phyloP scores from a whole-genome alignment of 2,113 vertebrate species.

The Tetrao urogallus region DNA sequence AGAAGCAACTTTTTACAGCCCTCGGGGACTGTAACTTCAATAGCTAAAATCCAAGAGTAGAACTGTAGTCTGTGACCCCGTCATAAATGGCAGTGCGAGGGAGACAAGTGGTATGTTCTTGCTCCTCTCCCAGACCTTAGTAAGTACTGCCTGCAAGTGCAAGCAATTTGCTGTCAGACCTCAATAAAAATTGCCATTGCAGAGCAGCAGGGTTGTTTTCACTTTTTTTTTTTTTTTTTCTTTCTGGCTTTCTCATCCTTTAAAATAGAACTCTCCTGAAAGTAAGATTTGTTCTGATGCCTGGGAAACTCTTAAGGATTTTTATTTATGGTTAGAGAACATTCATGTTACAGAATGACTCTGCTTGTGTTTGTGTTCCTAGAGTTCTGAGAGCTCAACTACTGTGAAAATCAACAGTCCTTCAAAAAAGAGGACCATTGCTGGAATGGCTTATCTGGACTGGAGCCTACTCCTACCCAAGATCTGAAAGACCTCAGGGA shows the following conservation, averaged over 20 bases:
- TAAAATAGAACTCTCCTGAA: constrained; percentile 11
- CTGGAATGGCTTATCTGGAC: not conserved
- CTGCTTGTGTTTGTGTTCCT: not conserved
- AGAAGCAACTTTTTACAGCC: constrained; percentile 42
- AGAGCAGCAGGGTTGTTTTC: not conserved
- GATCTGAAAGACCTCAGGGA: not conserved
- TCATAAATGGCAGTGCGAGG: constrained; percentile 36
- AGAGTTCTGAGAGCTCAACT: not conserved
- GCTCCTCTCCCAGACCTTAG: not conserved
- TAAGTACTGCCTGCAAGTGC: not conserved
- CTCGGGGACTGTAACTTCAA: constrained; percentile 38
- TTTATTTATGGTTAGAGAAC: constrained; percentile 22
- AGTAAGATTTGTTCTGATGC: not conserved
- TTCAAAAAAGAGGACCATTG: not conserved
- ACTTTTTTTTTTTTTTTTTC: not conserved
- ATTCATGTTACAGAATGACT: not conserved
- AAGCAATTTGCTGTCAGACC: not conserved
- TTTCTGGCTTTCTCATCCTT: not conserved
- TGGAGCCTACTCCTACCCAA: not conserved
- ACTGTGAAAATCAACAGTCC: not conserved
- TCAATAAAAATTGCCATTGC: not conserved
- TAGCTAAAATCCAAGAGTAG: constrained; percentile 16
- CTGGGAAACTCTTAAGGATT: not conserved
- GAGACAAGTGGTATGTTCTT: not conserved
- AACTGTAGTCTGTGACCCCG: not conserved